Percentiles rank a stretch among this genome's conserved stretches.
Evolutionary conservation across 2,797 vertebrate species (phyloP).

Genomic region (Alca torda): DNA sequence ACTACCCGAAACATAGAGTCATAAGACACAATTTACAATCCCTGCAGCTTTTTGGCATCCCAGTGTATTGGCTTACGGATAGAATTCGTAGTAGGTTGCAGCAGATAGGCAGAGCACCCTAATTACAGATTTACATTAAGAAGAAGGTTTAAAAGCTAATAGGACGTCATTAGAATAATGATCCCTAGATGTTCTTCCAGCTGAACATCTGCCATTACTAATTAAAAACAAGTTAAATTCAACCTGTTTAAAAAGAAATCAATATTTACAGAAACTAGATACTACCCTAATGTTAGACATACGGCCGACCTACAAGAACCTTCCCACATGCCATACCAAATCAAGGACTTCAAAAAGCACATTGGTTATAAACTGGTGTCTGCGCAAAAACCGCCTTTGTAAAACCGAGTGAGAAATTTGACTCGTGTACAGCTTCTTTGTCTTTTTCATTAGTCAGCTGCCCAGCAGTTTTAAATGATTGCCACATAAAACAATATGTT

Average conservation of each 20-base stretch:
- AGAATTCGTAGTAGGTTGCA: constrained; percentile 34
- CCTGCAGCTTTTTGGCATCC: constrained; percentile 39
- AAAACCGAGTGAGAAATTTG: neutral
- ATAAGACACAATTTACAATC: constrained; percentile 42
- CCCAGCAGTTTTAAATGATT: constrained; percentile 5
- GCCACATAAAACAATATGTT: constrained; percentile 4
- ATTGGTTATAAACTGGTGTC: neutral
- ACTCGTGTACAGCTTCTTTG: neutral
- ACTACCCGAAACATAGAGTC: constrained; percentile 18
- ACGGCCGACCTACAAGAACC: neutral
- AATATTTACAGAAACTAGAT: constrained; percentile 62
- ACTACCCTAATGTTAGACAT: neutral
- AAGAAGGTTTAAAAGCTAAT: constrained; percentile 66
- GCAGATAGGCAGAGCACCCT: constrained; percentile 32
- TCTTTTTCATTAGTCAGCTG: constrained; percentile 10
- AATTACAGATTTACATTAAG: constrained; percentile 66
- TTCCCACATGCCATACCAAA: neutral
- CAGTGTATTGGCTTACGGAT: constrained; percentile 13
- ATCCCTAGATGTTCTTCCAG: constrained; percentile 65
- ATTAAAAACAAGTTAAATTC: constrained; percentile 70
- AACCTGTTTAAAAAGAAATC: constrained; percentile 53
- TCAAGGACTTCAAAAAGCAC: neutral
- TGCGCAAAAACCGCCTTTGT: neutral
- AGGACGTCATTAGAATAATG: constrained; percentile 67
- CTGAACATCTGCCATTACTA: constrained; percentile 72